Conservation (phyloP, 1,140 invertebrate species). For the Drosophila dunni region DNA sequence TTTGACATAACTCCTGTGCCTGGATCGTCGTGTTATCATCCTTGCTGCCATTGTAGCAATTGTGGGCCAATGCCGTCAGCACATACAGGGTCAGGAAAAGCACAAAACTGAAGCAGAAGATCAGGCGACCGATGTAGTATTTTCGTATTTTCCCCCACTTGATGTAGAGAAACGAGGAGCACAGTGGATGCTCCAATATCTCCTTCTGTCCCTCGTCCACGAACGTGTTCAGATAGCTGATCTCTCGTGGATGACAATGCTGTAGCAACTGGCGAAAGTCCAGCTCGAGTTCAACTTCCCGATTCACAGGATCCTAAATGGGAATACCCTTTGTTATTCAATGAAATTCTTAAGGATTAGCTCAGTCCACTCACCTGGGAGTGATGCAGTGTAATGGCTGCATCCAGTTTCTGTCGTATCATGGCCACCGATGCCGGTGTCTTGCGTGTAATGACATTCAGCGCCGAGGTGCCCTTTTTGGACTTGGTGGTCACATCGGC, state of each 20-base stretch:
- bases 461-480: slow-evolving; percentile 92
- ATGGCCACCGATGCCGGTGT: slow-evolving; percentile 92
- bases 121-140: slow-evolving; percentile 91
- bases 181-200: slow-evolving; percentile 92
- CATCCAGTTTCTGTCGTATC: slow-evolving; percentile 91
- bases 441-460: slow-evolving; percentile 92
- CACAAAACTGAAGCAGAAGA: slow-evolving; percentile 92
- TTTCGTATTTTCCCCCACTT: slow-evolving; percentile 96
- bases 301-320: slow-evolving; percentile 88
- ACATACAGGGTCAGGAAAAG: slow-evolving; percentile 91
- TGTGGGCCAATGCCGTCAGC: slow-evolving; percentile 90
- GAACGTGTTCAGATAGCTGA: slow-evolving; percentile 92
- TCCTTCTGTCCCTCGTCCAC: slow-evolving; percentile 93
- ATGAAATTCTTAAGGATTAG: not conserved
- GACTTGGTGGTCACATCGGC: slow-evolving; percentile 93
- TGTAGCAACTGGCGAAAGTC: slow-evolving; percentile 92
- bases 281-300: slow-evolving; percentile 92
- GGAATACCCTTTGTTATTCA: not conserved
- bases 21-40: slow-evolving; percentile 89
- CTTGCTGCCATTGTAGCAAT: slow-evolving; percentile 91
- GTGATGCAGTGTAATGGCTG: slow-evolving; percentile 91
- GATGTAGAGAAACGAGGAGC: slow-evolving; percentile 92
- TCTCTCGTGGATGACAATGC: slow-evolving; percentile 91
- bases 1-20: slow-evolving; percentile 89
- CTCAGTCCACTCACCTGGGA: slow-evolving; percentile 83